phyloP scores from a whole-genome alignment of 2,113 vertebrate species.

The Natator depressus region DNA sequence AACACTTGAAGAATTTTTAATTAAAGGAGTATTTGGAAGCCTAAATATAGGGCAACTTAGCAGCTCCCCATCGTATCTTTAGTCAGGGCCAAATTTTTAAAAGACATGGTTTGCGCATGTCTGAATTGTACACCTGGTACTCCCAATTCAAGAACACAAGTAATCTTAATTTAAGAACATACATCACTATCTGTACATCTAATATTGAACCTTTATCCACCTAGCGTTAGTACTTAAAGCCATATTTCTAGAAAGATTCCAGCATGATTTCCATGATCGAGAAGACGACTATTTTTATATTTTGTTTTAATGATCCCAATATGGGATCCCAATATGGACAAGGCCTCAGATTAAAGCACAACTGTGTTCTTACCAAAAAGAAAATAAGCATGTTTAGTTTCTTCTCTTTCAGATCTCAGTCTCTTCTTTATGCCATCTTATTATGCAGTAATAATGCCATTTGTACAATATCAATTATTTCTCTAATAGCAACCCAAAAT shows the following conservation, averaged over 20 bases:
- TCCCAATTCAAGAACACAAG: neutral
- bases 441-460: neutral
- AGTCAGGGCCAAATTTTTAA: neutral
- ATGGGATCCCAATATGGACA: neutral
- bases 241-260: neutral
- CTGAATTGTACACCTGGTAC: neutral
- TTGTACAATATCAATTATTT: neutral
- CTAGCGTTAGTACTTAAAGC: neutral
- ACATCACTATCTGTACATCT: neutral
- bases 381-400: neutral
- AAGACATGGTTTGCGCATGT: accelerated
- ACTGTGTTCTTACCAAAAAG: neutral
- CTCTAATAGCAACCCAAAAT: neutral
- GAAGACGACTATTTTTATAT: neutral
- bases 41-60: neutral
- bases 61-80: neutral
- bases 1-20: neutral
- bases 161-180: neutral
- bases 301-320: neutral
- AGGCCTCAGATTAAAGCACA: neutral
- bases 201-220: neutral
- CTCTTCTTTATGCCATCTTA: neutral
- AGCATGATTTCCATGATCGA: neutral
- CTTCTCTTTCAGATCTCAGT: neutral
- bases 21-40: neutral